These are phyloP conservation scores for Sarcophilus harrisii DNA, from an alignment of 2,797 vertebrate species.

Conservation along the genomic window DNA sequence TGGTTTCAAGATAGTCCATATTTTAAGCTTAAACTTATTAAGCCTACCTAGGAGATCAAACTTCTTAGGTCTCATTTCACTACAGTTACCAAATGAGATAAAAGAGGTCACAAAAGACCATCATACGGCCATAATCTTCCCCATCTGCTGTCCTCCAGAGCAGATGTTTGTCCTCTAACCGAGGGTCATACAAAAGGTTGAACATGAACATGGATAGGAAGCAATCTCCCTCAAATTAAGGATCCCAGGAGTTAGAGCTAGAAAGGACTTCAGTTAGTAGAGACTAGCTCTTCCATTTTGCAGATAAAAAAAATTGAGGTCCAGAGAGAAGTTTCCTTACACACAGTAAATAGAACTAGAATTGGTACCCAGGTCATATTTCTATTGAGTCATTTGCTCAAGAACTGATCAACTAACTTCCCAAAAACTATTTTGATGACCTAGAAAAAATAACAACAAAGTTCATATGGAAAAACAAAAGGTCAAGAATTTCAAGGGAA, in stretches of 20 bases:
- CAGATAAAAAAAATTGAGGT: neutral
- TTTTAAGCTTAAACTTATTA: slow-evolving; percentile 51
- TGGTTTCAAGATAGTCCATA: slow-evolving; percentile 17
- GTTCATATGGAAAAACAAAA: no score
- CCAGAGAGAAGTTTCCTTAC: neutral
- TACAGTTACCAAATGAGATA: neutral
- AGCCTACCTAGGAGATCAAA: slow-evolving; percentile 39
- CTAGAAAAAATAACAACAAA: no score
- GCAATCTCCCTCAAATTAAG: neutral
- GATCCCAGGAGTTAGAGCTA: neutral
- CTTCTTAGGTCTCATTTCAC: neutral
- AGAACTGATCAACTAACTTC: neutral
- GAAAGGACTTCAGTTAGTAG: neutral
- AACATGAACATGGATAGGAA: neutral
- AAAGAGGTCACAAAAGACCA: neutral
- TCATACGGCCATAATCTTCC: neutral
- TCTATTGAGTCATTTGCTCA: neutral
- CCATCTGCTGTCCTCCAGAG: neutral
- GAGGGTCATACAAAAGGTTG: neutral
- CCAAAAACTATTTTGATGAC: no score
- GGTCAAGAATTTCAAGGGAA: no score
- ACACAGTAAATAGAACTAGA: neutral
- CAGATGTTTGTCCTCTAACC: neutral
- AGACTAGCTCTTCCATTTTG: neutral
- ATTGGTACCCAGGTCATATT: neutral